Conservation (phyloP, 2,888 invertebrate species). For the Serripes groenlandicus region DNA sequence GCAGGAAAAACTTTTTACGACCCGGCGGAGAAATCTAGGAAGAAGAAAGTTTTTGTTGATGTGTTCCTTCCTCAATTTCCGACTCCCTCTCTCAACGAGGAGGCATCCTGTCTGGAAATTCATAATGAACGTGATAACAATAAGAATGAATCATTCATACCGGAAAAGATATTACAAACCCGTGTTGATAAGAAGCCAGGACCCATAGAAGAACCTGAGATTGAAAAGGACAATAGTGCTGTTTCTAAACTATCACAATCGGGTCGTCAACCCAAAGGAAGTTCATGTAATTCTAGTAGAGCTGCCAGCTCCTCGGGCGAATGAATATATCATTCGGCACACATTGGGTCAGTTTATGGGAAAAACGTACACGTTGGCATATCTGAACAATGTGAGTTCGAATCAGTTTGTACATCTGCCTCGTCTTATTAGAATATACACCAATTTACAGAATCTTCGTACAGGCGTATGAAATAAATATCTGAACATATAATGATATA, state of each 20-base stretch:
- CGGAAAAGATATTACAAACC: slow-evolving; percentile 8
- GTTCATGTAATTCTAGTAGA: slow-evolving; percentile 11
- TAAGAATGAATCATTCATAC: not conserved
- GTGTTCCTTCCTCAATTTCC: slow-evolving; percentile 73
- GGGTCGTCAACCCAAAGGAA: not conserved
- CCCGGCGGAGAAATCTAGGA: slow-evolving; percentile 53
- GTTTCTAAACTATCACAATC: not conserved
- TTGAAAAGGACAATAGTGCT: not conserved
- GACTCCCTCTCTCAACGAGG: slow-evolving; percentile 8
- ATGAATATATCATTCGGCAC: not conserved
- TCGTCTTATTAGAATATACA: too few species aligned
- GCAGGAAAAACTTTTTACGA: slow-evolving; percentile 62
- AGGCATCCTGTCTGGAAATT: slow-evolving; percentile 4
- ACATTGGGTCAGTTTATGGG: too few species aligned
- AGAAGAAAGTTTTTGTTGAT: slow-evolving; percentile 72
- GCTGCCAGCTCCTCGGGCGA: slow-evolving; percentile 11
- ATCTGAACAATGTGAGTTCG: too few species aligned
- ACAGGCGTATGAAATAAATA: too few species aligned
- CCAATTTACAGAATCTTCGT: too few species aligned
- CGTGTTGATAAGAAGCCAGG: slow-evolving; percentile 2
- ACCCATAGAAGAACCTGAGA: not conserved
- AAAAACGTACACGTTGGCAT: too few species aligned
- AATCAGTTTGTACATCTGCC: too few species aligned
- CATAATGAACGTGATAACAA: not conserved
- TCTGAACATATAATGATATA: too few species aligned